These are phyloP conservation scores for Chionomys nivalis DNA, from an alignment of 2,113 vertebrate species.

Conservation along the genomic window DNA sequence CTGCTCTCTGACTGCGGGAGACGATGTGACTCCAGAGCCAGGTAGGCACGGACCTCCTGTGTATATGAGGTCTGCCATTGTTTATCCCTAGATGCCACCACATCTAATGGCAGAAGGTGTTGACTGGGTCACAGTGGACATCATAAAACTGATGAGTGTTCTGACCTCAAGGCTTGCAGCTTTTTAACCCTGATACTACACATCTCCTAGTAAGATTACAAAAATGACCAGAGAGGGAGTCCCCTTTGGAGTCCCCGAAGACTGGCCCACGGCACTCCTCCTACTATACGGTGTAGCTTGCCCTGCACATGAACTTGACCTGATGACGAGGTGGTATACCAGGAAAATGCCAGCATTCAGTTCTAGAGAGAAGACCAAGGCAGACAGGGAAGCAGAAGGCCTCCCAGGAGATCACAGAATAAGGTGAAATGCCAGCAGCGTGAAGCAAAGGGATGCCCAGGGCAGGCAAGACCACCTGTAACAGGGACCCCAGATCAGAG, in stretches of 20 bases:
- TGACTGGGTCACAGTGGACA: not conserved
- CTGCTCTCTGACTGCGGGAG: too few species aligned
- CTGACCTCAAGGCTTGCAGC: not conserved
- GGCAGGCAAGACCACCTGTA: too few species aligned
- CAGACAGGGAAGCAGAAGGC: not conserved
- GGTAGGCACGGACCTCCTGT: not conserved
- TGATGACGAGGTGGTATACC: too few species aligned
- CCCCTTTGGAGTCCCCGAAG: not conserved
- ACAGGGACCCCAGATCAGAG: not conserved
- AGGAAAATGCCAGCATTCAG: too few species aligned
- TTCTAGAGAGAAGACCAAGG: not conserved
- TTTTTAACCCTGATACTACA: not conserved
- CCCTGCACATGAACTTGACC: not conserved
- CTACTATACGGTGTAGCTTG: not conserved
- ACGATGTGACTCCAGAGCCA: not conserved
- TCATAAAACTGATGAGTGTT: not conserved
- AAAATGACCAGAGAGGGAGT: not conserved
- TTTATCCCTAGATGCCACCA: not conserved
- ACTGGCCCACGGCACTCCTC: too few species aligned
- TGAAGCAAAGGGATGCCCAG: not conserved
- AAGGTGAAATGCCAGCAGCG: not conserved
- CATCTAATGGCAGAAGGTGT: not conserved
- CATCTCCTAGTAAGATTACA: rapidly evolving
- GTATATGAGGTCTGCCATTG: too few species aligned
- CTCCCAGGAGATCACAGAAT: not conserved